Evolutionary conservation across 2,113 vertebrate species (phyloP), one percentile per base, ranked within the genome.

Genomic region (Scortum barcoo): DNA sequence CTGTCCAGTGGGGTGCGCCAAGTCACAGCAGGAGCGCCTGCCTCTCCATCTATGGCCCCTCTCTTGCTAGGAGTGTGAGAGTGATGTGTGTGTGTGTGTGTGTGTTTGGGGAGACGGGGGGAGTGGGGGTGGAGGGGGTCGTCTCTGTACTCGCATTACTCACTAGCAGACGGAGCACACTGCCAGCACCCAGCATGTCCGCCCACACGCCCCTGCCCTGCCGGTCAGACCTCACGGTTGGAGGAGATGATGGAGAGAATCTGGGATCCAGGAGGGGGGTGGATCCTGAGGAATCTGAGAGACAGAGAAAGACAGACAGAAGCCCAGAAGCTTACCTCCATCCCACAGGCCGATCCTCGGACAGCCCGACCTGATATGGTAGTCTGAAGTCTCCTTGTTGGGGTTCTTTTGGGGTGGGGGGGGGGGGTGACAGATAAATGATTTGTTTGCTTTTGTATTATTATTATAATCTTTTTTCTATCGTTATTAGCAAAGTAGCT

Each of bases 1-100:
- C 97, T 98, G 97, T 98, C 97, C 96, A 93, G 93, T 10, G 87
- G 97, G 97, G 95, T 95, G 94, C 95, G 97, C 97, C 97, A 99
- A 98, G 96, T 96, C 97, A 96, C 97, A 98, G 97, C 97, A 96
- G 96, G 97, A 97, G 95, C 93, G 95, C 96, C 96, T 96, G 96
- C 94, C 95, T 94, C 95, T 94, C 94, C 94, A 95, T 93, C 92
- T 89, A 95, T 92, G 93, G 95, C 95, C 93, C 86, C 90, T 92
- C 85, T 91, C 85, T 86, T 88, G 86, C 87, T 73, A 58, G 36
- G 78, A 85, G 72, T 78, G 86, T 78, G 85, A 72, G 75, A 36
- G 33, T 36, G 46, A n/a, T 63, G 65, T 60, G 73, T 60, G 62
- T 58, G 46, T 83, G 69, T 78, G 46, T 77, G 76, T 76, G 57